phyloP scores from a whole-genome alignment of 2,113 vertebrate species.

The Limanda limanda region DNA sequence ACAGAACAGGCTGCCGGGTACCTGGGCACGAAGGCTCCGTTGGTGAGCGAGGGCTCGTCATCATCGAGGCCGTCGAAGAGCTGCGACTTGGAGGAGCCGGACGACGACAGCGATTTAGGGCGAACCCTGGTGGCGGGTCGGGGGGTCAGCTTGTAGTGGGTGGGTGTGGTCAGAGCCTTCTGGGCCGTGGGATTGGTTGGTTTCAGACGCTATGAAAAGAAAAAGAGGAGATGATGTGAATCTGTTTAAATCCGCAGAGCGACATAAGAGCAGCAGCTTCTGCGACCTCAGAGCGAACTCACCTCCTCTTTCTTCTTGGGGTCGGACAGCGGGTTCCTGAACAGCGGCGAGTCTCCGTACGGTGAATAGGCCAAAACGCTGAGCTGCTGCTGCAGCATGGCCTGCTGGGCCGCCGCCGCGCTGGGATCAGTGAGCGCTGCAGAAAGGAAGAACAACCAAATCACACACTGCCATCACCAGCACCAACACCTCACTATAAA shows the following conservation, averaged over 20 bases:
- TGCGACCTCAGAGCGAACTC: background rate
- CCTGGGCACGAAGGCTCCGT: slow-evolving; percentile 94
- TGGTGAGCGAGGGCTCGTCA: slow-evolving; percentile 89
- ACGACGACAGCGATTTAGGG: slow-evolving; percentile 91
- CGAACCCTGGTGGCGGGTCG: slow-evolving; percentile 91
- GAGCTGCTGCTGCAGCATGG: slow-evolving; percentile 92
- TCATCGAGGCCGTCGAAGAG: slow-evolving; percentile 96
- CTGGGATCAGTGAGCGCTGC: slow-evolving; percentile 90
- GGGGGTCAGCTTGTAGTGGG: slow-evolving; percentile 94
- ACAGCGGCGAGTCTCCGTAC: slow-evolving; percentile 94
- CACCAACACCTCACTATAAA: too few species aligned
- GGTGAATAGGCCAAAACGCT: slow-evolving; percentile 91
- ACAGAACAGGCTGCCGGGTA: slow-evolving; percentile 40
- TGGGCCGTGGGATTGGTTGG: slow-evolving; percentile 97
- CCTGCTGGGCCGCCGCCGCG: slow-evolving; percentile 89
- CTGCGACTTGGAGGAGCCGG: slow-evolving; percentile 89
- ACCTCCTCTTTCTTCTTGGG: slow-evolving; percentile 98
- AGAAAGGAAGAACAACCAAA: background rate
- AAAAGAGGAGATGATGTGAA: background rate
- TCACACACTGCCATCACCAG: too few species aligned
- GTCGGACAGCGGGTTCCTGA: slow-evolving; percentile 94
- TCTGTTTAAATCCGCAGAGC: background rate
- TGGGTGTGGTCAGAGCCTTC: slow-evolving; percentile 93
- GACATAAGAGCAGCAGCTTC: background rate
- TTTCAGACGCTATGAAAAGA: slow-evolving; percentile 87